Base-by-base conservation (phyloP, 2,888 invertebrate species). In the Agelastica alni region DNA sequence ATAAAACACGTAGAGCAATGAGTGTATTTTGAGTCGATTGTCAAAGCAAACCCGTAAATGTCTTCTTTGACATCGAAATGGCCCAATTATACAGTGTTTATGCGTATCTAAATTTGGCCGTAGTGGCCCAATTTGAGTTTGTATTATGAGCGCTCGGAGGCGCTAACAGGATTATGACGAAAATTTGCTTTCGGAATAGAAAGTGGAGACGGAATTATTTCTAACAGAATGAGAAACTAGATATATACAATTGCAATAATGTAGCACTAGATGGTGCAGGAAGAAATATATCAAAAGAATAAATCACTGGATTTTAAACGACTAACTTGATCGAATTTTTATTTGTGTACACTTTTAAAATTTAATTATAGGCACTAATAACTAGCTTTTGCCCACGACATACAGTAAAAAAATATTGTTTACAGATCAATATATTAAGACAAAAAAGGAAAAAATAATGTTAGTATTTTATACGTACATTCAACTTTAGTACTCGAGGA, bases 11-110 rank as follows among this genome's bases (percentile, higher is more conserved):
- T 56, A 57, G 60, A 62, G 61, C 58, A 60, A 64, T 61, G 60
- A 60, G 64, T 66, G 64, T 73, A 73, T 73, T 73, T 72, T 73
- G 71, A 72, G 67, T 58, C 67, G 48, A 75, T 73, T 76, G 76
- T 75, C 76, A 76, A 74, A 75, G 73, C 74, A 73, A 69, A 64
- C 61, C 71, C 69, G 73, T 76, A 73, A 75, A 74, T 71, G 76
- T 75, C 75, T 60, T 59, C 71, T 72, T 70, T 72, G 73, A 76
- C 75, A 74, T 70, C 65, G 73, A 73, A 75, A 76, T 72, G 68
- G 72, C 68, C 76, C 74, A 76, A 75, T 76, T 76, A 76, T 70
- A 70, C 71, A 67, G 63, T 75, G 74, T 76, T 76, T 76, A 76
- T 72, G 75, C 58, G 68, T 62, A 67, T 70, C 73, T 74, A 74